phyloP scores from a whole-genome alignment of 2,888 invertebrate genomes.

The Eudemis profundana region DNA sequence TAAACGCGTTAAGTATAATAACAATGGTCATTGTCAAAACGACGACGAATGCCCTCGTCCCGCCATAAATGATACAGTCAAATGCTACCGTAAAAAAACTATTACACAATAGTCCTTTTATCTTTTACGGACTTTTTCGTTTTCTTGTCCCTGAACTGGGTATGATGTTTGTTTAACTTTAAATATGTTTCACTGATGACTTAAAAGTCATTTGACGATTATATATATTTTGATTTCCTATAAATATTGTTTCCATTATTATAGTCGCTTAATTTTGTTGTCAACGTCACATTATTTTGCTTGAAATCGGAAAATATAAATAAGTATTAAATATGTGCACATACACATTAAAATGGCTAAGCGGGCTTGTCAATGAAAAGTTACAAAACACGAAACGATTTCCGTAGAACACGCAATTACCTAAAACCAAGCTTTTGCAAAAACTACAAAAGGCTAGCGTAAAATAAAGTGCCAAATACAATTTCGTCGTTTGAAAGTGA shows the following conservation, averaged over 20 bases:
- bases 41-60: slow-evolving; percentile 36
- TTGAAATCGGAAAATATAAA: too few species aligned
- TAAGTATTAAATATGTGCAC: too few species aligned
- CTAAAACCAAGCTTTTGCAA: too few species aligned
- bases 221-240: too few species aligned
- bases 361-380: too few species aligned
- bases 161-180: neutral
- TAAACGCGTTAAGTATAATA: slow-evolving; percentile 40
- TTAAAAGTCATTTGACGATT: neutral
- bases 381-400: too few species aligned
- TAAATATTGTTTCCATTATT: too few species aligned
- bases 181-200: neutral
- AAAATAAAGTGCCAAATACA: neutral
- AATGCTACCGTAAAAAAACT: slow-evolving; percentile 39
- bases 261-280: too few species aligned
- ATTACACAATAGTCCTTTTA: slow-evolving; percentile 32
- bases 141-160: neutral
- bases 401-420: too few species aligned
- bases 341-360: too few species aligned
- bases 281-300: too few species aligned
- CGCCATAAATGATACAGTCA: slow-evolving; percentile 16
- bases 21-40: slow-evolving; percentile 42
- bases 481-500: neutral
- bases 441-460: neutral
- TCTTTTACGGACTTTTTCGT: slow-evolving; percentile 17